Evolutionary conservation across 2,888 invertebrate genomes (phyloP), one percentile per base, ranked within the genome.

Genomic region (Cephalotes varians): DNA sequence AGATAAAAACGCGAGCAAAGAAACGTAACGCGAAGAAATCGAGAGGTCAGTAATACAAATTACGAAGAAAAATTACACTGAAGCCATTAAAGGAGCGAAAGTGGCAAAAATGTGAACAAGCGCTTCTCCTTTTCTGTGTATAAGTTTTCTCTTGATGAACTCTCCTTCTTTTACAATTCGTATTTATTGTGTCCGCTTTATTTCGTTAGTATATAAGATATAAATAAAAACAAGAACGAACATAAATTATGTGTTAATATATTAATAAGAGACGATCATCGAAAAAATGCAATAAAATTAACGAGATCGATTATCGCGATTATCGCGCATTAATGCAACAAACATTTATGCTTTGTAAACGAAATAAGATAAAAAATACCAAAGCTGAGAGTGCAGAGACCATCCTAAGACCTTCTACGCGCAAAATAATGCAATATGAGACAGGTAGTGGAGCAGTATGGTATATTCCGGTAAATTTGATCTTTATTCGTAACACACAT

Each of bases 61-160:
- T 90, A 90, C 91, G 84, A 88, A 90, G 88, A 89, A 87, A n/a
- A n/a, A n/a, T n/a, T n/a, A n/a, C 85, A 88, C 85, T 81, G 90
- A 89, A 86, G 89, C 92, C 92, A 91, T 92, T 92, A 92, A 93
- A 93, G 93, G 93, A 93, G 93, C 92, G 92, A 93, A 93, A 93
- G 93, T 89, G 89, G 89, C 90, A 91, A 93, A 92, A 92, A 93
- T 92, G 87, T 88, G 86, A 88, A 64, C 81, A 56, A 71, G 85
- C 81, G 79, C 40, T 81, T 82, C 79, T 82, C 82, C 64, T 72
- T 71, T 25, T 47, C 47, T 67, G 74, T 44, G 64, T 69, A 31
- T 21, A 64, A 28, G 34, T 64, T 80, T 83, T 67, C 77, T 65
- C 86, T 81, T 56, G 44, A 47, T 65, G 76, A 80, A 82, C 74